phyloP scores from a whole-genome alignment of 2,113 vertebrate genomes.

The Microtus richardsoni region DNA sequence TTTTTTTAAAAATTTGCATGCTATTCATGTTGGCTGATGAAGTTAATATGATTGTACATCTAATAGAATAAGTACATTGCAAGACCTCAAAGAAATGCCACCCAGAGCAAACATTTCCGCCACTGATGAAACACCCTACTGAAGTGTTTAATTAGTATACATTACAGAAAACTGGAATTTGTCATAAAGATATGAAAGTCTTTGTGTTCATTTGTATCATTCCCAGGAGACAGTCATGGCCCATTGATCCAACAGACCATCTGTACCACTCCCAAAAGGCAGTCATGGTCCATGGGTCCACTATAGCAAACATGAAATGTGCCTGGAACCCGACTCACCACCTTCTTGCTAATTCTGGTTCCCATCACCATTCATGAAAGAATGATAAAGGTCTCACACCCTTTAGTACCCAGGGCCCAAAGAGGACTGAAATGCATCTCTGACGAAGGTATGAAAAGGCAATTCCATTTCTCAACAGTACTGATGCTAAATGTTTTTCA shows the following conservation, averaged over 20 bases:
- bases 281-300: background rate
- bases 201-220: background rate
- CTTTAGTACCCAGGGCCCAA: background rate
- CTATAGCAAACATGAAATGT: background rate
- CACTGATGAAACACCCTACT: background rate
- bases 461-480: background rate
- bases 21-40: background rate
- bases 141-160: background rate
- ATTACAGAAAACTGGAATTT: background rate
- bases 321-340: background rate
- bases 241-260: background rate
- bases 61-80: background rate
- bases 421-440: background rate
- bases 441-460: background rate
- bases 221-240: background rate
- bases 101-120: background rate
- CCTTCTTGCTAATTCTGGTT: background rate
- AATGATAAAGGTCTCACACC: accelerated
- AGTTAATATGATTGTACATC: background rate
- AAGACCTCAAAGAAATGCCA: background rate
- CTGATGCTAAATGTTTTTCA: background rate
- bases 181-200: background rate
- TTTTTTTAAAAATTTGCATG: background rate
- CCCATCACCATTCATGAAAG: background rate
- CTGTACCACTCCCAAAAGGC: background rate